Evolutionary conservation across 1,140 invertebrate genomes (phyloP).

Genomic region (Arion vulgaris): DNA sequence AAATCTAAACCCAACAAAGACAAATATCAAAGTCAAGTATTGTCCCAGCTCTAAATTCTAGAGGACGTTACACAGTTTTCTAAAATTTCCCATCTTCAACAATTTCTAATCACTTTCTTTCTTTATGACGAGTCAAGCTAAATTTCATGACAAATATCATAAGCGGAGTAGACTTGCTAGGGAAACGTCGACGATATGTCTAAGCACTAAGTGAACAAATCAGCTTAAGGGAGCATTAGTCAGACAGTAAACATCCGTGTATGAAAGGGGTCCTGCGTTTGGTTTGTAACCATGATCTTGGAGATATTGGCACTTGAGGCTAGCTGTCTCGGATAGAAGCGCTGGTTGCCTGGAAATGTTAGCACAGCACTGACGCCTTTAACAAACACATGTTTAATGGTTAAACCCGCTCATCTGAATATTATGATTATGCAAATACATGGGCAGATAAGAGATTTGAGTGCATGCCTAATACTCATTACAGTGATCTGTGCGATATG

Average conservation of each 20-base stretch:
- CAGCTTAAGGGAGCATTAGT: neutral
- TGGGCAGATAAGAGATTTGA: constrained; percentile 19
- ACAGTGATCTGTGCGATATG: no score
- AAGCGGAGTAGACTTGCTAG: neutral
- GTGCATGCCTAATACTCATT: neutral
- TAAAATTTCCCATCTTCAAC: no score
- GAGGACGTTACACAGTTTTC: no score
- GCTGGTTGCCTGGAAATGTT: neutral
- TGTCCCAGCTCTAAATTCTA: no score
- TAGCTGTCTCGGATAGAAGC: neutral
- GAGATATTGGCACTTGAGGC: neutral
- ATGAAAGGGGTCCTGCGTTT: neutral
- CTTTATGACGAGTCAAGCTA: no score
- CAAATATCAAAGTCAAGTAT: no score
- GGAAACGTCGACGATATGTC: neutral
- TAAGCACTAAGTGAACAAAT: neutral
- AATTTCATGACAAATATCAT: no score
- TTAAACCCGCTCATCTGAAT: neutral
- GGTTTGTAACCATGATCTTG: neutral
- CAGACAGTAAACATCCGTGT: neutral
- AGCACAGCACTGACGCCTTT: neutral
- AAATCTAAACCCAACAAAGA: no score
- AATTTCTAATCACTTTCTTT: no score
- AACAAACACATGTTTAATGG: neutral
- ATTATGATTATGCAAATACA: neutral